A percentile compares a stretch with the other conserved stretches of the same genome.
phyloP scores from a whole-genome alignment of 2,113 vertebrate genomes.

The Pelusios castaneus region DNA sequence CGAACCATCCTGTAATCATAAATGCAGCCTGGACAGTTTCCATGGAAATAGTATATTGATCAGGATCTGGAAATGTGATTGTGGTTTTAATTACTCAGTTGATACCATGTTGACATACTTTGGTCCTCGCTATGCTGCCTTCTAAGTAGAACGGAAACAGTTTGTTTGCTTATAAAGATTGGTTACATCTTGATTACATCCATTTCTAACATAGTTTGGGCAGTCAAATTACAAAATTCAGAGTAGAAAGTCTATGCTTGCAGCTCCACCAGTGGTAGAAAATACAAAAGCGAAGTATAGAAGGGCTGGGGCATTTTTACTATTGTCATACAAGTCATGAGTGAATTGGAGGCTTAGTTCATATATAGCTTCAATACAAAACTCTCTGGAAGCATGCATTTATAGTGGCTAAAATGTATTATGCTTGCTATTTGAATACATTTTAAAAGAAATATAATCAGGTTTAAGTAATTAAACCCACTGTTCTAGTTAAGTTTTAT shows the following conservation, averaged over 20 bases:
- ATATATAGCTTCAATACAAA: rapidly evolving
- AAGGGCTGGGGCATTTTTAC: background rate
- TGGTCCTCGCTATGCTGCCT: background rate
- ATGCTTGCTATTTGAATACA: background rate
- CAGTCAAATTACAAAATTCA: background rate
- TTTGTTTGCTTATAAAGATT: background rate
- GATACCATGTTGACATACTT: background rate
- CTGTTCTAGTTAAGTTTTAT: background rate
- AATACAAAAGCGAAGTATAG: background rate
- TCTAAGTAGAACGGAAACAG: background rate
- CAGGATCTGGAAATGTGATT: background rate
- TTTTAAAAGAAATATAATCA: background rate
- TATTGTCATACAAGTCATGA: background rate
- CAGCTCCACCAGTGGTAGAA: background rate
- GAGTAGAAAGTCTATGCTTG: background rate
- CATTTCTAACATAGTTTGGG: background rate
- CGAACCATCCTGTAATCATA: background rate
- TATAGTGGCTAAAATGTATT: background rate
- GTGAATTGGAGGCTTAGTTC: rapidly evolving
- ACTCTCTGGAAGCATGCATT: background rate
- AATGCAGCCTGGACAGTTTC: background rate
- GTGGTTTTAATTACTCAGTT: background rate
- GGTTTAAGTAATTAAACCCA: background rate
- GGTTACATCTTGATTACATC: background rate
- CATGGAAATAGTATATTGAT: background rate